A percentile compares a stretch with the other conserved stretches of the same genome.
Evolutionary conservation across 2,113 vertebrate species (phyloP).

Genomic region (Piliocolobus tephrosceles): DNA sequence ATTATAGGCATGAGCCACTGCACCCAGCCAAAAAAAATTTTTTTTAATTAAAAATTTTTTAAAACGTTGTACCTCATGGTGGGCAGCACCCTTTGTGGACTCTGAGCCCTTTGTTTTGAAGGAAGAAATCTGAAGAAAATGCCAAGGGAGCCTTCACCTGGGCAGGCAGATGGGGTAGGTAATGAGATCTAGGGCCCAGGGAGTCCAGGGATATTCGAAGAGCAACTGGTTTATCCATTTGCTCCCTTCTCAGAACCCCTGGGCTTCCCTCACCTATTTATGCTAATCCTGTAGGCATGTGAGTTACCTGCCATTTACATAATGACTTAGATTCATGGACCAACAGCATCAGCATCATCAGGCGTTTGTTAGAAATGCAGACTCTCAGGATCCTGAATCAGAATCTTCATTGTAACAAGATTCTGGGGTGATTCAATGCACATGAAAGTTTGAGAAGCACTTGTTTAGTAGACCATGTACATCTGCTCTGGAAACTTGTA

Average conservation of each 20-base stretch:
- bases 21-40: no score
- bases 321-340: background rate
- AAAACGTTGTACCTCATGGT: no score
- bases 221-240: background rate
- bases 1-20: no score
- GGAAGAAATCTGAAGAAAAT: background rate
- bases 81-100: no score
- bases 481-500: background rate
- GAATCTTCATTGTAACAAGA: conserved; percentile 35
- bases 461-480: background rate
- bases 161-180: background rate
- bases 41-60: no score
- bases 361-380: background rate
- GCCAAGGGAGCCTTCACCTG: background rate
- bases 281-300: background rate
- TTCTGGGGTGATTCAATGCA: background rate
- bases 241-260: background rate
- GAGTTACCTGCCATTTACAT: background rate
- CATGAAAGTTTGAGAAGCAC: background rate
- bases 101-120: background rate
- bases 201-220: background rate
- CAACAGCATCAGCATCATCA: background rate
- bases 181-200: background rate
- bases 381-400: background rate
- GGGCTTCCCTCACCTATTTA: background rate